phyloP scores from a whole-genome alignment of 2,888 invertebrate genomes.

The Steinernema carpocapsae region DNA sequence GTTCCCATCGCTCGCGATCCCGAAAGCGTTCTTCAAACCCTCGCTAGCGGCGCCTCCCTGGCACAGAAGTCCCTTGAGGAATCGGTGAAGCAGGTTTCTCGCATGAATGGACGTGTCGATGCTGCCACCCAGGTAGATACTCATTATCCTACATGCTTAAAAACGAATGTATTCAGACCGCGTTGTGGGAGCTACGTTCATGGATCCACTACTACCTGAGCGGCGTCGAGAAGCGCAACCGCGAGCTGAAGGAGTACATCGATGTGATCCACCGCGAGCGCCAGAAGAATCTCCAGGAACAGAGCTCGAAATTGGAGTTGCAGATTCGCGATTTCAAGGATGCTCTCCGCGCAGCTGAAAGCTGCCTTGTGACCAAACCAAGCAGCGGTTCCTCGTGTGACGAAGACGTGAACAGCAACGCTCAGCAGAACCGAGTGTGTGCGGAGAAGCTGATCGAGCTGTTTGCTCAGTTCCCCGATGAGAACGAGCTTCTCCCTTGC shows the following conservation, averaged over 20 bases:
- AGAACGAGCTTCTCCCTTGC: constrained; percentile 19
- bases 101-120: constrained; percentile 23
- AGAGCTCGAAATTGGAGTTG: constrained; percentile 18
- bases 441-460: constrained; percentile 19
- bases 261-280: constrained; percentile 15
- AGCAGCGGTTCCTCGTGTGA: constrained; percentile 2
- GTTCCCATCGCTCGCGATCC: neutral
- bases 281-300: constrained; percentile 2
- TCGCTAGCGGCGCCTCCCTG: neutral
- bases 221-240: constrained; percentile 22
- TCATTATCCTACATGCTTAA: neutral
- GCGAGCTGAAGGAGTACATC: constrained; percentile 23
- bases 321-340: constrained; percentile 7
- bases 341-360: neutral
- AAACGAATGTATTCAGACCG: neutral
- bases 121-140: constrained; percentile 8
- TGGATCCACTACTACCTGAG: constrained; percentile 27
- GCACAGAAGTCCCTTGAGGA: constrained; percentile 13
- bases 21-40: constrained; percentile 1
- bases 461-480: neutral
- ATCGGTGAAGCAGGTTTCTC: neutral
- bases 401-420: neutral
- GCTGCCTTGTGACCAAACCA: neutral
- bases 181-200: constrained; percentile 2
- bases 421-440: neutral